Conservation (phyloP, 2,113 vertebrate species). For the Melospiza melodia region DNA sequence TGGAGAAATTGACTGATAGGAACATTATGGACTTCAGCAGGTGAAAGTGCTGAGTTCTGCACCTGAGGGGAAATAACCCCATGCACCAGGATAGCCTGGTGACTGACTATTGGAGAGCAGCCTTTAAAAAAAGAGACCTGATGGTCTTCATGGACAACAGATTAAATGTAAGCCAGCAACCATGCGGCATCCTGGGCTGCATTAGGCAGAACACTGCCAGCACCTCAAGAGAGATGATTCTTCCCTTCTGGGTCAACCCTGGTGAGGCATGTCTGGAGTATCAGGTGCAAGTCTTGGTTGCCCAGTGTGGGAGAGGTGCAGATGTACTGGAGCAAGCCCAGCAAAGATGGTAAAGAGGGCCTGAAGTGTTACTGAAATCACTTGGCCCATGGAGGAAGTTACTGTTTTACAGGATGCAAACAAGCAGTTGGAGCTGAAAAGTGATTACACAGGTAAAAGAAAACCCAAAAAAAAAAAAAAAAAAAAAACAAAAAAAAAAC, state of each 20-base stretch:
- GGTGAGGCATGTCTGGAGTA: not conserved
- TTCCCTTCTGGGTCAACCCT: not conserved
- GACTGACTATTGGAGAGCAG: not conserved
- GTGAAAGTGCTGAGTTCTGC: not conserved
- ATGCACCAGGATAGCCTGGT: not conserved
- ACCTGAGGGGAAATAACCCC: not conserved
- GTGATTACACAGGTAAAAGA: not conserved
- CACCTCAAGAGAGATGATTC: not conserved
- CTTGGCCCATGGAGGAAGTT: not conserved
- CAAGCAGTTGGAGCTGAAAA: not conserved
- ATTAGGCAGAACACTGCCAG: not conserved
- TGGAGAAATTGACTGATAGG: not conserved
- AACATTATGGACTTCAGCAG: not conserved
- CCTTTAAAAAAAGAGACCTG: not conserved
- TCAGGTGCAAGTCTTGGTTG: not conserved
- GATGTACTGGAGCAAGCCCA: not conserved
- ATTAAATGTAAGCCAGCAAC: not conserved
- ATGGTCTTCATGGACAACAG: not conserved
- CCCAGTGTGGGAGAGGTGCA: rapidly evolving
- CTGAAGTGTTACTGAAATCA: not conserved
- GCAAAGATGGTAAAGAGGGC: not conserved
- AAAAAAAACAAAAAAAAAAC: too few relatives aligned
- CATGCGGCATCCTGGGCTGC: not conserved
- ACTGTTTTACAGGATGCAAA: not conserved
- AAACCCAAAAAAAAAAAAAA: too few relatives aligned